These are phyloP conservation scores for Priocnemis perturbator DNA, from an alignment of 2,888 invertebrate species.

Conservation along the genomic window DNA sequence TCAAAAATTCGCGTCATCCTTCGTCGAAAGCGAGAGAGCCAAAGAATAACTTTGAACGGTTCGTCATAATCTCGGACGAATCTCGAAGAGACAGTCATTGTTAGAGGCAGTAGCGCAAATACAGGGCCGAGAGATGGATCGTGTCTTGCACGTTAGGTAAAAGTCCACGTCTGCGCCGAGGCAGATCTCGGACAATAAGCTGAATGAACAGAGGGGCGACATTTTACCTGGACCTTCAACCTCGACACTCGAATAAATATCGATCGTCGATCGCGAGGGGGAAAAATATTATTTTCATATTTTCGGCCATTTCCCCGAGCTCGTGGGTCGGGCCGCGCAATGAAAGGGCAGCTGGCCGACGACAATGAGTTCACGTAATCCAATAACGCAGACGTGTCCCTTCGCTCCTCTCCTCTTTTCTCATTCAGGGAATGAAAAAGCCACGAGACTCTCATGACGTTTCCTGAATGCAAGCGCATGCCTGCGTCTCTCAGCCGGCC, in stretches of 20 bases:
- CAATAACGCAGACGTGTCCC: constrained; percentile 65
- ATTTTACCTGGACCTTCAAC: background rate
- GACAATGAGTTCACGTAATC: constrained; percentile 62
- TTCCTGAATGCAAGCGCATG: background rate
- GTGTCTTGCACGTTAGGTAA: too few relatives aligned
- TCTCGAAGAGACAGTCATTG: background rate
- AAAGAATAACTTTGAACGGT: background rate
- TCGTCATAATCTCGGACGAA: background rate
- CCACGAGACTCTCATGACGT: too few relatives aligned
- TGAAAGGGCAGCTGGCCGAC: constrained; percentile 57
- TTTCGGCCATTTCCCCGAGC: constrained; percentile 16
- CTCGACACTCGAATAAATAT: constrained; percentile 72
- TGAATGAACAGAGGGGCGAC: background rate
- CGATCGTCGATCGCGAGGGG: constrained; percentile 65
- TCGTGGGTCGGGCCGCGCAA: constrained; percentile 42
- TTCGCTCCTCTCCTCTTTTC: constrained; percentile 36
- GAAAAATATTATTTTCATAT: constrained; percentile 74
- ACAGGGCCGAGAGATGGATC: too few relatives aligned
- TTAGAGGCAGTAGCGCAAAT: too few relatives aligned
- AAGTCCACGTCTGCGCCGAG: background rate
- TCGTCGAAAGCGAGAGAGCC: background rate
- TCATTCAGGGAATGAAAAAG: background rate
- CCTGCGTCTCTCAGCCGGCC: constrained; percentile 27
- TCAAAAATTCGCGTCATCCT: constrained; percentile 8
- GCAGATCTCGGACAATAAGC: background rate